These are phyloP conservation scores for Penelope pileata DNA, from an alignment of 2,113 vertebrate species.

Conservation along the genomic window DNA sequence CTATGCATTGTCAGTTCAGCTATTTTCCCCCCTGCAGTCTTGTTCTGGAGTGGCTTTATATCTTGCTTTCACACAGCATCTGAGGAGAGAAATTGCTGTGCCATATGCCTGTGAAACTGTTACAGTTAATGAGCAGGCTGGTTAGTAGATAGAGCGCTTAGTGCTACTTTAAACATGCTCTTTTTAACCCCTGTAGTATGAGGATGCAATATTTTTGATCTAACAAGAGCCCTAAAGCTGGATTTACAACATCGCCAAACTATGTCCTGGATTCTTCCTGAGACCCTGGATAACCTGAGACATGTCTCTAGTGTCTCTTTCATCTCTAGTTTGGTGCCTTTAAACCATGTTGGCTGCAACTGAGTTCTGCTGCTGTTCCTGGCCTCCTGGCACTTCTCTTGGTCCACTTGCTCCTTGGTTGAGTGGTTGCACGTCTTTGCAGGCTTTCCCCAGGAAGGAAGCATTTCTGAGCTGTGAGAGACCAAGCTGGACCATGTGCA, in stretches of 20 bases:
- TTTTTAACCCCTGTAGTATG: not conserved
- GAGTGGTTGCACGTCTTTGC: not conserved
- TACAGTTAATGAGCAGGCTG: not conserved
- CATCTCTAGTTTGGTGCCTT: not conserved
- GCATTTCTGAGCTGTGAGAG: slow-evolving; percentile 13
- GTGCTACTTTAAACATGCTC: not conserved
- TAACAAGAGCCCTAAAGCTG: not conserved
- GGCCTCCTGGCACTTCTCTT: not conserved
- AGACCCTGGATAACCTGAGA: not conserved
- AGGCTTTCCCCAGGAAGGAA: not conserved
- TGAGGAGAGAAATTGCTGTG: not conserved
- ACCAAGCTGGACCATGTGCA: not conserved
- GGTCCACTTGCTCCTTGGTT: not conserved
- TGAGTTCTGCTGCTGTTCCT: not conserved
- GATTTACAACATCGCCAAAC: not conserved
- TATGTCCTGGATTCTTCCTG: not conserved
- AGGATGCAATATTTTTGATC: not conserved
- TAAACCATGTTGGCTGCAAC: not conserved
- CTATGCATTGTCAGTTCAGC: not conserved
- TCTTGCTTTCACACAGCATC: not conserved
- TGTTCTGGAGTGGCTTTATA: slow-evolving; percentile 9
- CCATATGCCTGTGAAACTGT: not conserved
- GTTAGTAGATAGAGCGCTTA: not conserved
- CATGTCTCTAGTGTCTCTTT: not conserved
- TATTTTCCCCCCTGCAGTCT: not conserved